These are phyloP conservation scores for Leptoclinus maculatus DNA, from an alignment of 2,797 vertebrate genomes.

Conservation along the genomic window DNA sequence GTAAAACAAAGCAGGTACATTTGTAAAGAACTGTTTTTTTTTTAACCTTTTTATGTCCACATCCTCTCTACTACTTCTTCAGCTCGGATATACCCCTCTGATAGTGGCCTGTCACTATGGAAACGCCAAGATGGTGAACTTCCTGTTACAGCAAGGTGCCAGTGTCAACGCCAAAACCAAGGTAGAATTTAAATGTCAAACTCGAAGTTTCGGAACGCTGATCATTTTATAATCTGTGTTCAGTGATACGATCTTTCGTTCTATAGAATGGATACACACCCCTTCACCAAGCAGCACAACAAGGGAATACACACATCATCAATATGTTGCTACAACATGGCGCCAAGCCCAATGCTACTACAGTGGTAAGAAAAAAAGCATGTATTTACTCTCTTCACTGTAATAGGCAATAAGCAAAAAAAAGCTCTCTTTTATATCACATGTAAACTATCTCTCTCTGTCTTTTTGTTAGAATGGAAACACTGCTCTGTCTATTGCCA, in stretches of 20 bases:
- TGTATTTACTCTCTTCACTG: not conserved
- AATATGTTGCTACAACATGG: constrained; percentile 91
- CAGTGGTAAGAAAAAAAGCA: constrained; percentile 87
- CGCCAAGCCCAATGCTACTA: constrained; percentile 93
- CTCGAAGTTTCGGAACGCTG: not conserved
- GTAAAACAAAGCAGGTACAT: not conserved
- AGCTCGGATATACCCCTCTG: constrained; percentile 97
- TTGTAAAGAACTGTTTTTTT: not conserved
- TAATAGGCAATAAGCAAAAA: not conserved
- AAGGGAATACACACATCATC: constrained; percentile 87
- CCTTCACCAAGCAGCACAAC: constrained; percentile 96
- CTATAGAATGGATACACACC: constrained; percentile 93
- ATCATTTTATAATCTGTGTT: not conserved
- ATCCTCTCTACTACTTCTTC: constrained; percentile 24
- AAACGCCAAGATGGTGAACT: constrained; percentile 96
- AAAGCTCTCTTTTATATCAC: not conserved
- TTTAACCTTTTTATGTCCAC: not conserved
- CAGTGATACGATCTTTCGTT: not conserved
- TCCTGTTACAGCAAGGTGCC: constrained; percentile 92
- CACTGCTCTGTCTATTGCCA: constrained; percentile 96
- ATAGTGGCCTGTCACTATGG: constrained; percentile 99
- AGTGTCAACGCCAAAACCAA: constrained; percentile 92
- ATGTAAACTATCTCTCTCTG: not conserved
- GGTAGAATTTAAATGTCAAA: constrained; percentile 78
- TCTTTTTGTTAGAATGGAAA: constrained; percentile 91